These are phyloP conservation scores for Oreochromis mossambicus DNA, from an alignment of 2,797 vertebrate genomes.

Conservation along the genomic window DNA sequence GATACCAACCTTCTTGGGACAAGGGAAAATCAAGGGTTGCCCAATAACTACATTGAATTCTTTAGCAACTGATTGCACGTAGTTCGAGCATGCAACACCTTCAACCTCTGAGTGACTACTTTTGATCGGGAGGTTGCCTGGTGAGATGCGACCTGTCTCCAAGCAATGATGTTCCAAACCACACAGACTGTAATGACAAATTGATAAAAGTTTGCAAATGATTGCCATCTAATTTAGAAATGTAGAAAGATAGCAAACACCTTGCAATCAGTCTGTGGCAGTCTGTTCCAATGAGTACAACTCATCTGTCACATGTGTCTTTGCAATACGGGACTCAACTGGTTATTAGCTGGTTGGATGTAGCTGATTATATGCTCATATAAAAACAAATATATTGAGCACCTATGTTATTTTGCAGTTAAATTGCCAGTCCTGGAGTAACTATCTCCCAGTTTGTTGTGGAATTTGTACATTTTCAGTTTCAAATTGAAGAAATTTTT, in stretches of 20 bases:
- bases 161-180: neutral
- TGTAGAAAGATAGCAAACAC: neutral
- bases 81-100: neutral
- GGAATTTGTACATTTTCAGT: neutral
- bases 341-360: neutral
- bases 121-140: neutral
- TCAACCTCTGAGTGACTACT: neutral
- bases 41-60: neutral
- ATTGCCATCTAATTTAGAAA: neutral
- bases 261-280: neutral
- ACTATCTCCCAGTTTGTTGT: neutral
- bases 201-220: neutral
- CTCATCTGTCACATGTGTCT: neutral
- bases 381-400: neutral
- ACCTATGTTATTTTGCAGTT: neutral
- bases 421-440: neutral
- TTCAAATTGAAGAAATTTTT: neutral
- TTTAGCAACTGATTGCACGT: neutral
- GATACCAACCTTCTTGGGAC: neutral
- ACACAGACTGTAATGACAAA: neutral
- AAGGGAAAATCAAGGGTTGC: neutral
- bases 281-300: neutral
- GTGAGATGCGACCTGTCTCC: neutral
- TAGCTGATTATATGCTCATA: neutral
- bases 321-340: neutral